These are phyloP conservation scores for Amblyjoppa proteus DNA, from an alignment of 2,888 invertebrate genomes.

Conservation along the genomic window DNA sequence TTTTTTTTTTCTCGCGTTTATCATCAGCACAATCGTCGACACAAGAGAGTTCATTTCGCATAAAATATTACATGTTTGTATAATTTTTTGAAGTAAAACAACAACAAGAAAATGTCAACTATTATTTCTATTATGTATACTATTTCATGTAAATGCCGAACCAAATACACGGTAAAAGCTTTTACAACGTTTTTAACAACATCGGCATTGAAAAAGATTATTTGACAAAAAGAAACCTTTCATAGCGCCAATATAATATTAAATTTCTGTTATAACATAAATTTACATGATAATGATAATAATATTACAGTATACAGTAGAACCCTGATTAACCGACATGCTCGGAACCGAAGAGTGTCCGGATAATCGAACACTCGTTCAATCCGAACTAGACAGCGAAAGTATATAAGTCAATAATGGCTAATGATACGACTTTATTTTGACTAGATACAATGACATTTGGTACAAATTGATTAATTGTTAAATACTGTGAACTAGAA, in stretches of 20 bases:
- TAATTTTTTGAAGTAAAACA: constrained; percentile 11
- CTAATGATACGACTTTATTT: too few species aligned
- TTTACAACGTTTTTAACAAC: constrained; percentile 63
- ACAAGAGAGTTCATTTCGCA: constrained; percentile 18
- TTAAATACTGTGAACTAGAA: too few species aligned
- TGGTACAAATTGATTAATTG: too few species aligned
- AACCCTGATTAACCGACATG: too few species aligned
- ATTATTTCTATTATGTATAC: constrained; percentile 59
- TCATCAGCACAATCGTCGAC: constrained; percentile 43
- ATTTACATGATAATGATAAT: background rate
- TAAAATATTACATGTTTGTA: constrained; percentile 38
- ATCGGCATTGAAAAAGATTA: background rate
- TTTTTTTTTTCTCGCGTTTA: constrained; percentile 19
- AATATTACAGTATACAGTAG: background rate
- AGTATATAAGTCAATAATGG: too few species aligned
- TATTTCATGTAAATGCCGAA: constrained; percentile 58
- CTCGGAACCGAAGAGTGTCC: too few species aligned
- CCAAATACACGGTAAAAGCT: constrained; percentile 65
- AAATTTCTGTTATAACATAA: too few species aligned
- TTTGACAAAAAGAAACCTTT: background rate
- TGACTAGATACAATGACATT: too few species aligned
- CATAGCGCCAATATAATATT: background rate
- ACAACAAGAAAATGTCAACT: constrained; percentile 11
- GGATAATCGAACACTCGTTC: too few species aligned
- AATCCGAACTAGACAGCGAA: too few species aligned